Base-by-base conservation (phyloP, 2,888 invertebrate species). In the Lasiommata megera region DNA sequence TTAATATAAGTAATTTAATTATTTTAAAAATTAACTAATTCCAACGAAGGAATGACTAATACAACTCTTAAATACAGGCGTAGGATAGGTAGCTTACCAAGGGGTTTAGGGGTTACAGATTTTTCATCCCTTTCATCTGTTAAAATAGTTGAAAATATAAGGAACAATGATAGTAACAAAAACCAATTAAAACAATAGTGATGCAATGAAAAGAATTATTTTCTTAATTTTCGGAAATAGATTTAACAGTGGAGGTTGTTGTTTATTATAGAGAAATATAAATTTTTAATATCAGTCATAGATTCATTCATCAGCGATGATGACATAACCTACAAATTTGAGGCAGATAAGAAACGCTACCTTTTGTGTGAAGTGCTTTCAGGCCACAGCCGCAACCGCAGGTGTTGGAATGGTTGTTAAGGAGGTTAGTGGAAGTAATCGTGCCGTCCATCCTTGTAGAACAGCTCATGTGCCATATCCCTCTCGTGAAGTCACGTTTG, bases 381-480 rank as follows among this genome's bases (percentile, higher is more conserved):
- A 91, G 88, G 29, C 92, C 93, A 74, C 94, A 95, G 18, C 94
- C 94, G 67, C 95, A 96, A 64, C 92, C 92, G 76, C 95, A 95
- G 37, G 93, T 84, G 65, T 93, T 88, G 70, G 92, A 93, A 67
- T 93, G 93, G 60, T 92, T 92, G 63, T 92, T 88, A 14, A 93
- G 82, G 14, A 88, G 82, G 18, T 80, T 73, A 11, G 88, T 77
- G 14, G 81, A 68, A 0, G 75, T 68, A 8, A 76, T 65, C 29
- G 78, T 67, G 29, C 84, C 84, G 66, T 84, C 84, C 58, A 88
- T 62, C 55, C 84, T 79, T 56, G 83, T 85, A 12, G 88, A 86
- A 64, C 84, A 82, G 73, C 86, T 94, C 93, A 95, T 93, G 92
- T 94, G 94, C 95, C 95, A 95, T 72, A 95, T 85, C 67, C 93